phyloP scores from a whole-genome alignment of 2,797 vertebrate genomes.

The Phyllotis vaccarum region DNA sequence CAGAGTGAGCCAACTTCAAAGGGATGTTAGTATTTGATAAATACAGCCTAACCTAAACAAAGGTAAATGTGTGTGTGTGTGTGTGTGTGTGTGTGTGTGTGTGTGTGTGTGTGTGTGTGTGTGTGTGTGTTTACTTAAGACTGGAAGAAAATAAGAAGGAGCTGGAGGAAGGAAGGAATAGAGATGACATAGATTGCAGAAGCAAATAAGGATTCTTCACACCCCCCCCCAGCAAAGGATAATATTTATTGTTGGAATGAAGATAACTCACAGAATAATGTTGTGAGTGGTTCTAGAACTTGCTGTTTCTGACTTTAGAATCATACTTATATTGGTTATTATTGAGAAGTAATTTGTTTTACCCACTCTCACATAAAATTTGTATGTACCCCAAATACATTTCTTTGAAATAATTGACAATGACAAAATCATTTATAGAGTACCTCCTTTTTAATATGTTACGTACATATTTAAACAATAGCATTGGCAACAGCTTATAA shows the following conservation, averaged over 20 bases:
- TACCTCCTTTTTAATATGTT: constrained; percentile 21
- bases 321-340: background rate
- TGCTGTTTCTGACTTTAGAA: background rate
- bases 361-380: background rate
- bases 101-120: background rate
- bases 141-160: background rate
- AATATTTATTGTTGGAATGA: background rate
- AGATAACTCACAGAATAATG: background rate
- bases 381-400: background rate
- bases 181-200: background rate
- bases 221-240: background rate
- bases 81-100: background rate
- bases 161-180: background rate
- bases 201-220: background rate
- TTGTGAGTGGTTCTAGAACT: background rate
- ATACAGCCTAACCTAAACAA: background rate
- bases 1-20: background rate
- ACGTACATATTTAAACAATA: background rate
- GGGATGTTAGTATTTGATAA: background rate
- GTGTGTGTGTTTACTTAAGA: background rate
- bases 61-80: too few species aligned
- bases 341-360: background rate
- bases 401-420: background rate
- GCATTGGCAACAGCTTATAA: background rate
- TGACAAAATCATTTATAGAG: background rate